Percentiles rank a stretch among this genome's conserved stretches.
Evolutionary conservation across 2,113 vertebrate genomes (phyloP).

Genomic region (Antechinus stuartii): DNA sequence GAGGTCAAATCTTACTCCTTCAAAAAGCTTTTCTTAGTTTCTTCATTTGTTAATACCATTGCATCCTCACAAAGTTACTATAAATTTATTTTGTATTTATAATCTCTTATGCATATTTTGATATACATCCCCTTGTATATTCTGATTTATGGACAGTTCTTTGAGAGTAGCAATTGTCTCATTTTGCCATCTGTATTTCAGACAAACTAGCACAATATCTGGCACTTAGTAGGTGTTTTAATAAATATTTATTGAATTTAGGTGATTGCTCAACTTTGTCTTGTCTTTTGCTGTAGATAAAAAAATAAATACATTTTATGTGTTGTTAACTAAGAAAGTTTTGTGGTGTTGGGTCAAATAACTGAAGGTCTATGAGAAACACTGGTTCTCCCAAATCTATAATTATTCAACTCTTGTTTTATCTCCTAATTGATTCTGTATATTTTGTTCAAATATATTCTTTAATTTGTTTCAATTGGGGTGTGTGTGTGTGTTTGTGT

Average conservation of each 20-base stretch:
- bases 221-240: background rate
- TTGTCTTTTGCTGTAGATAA: background rate
- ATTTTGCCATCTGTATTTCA: background rate
- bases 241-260: slow-evolving; percentile 20
- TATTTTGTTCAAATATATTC: slow-evolving; percentile 3
- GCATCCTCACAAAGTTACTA: background rate
- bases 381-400: background rate
- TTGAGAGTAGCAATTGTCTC: background rate
- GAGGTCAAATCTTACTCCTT: background rate
- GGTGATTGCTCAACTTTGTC: background rate
- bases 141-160: background rate
- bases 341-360: background rate
- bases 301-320: background rate
- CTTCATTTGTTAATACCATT: background rate
- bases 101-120: no score
- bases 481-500: no score
- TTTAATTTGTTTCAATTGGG: background rate
- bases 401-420: background rate
- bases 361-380: background rate
- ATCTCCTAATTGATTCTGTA: background rate
- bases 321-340: background rate
- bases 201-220: background rate
- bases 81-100: background rate
- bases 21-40: background rate
- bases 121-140: no score